Conservation (phyloP, 2,797 vertebrate genomes). For the Chelonia mydas region DNA sequence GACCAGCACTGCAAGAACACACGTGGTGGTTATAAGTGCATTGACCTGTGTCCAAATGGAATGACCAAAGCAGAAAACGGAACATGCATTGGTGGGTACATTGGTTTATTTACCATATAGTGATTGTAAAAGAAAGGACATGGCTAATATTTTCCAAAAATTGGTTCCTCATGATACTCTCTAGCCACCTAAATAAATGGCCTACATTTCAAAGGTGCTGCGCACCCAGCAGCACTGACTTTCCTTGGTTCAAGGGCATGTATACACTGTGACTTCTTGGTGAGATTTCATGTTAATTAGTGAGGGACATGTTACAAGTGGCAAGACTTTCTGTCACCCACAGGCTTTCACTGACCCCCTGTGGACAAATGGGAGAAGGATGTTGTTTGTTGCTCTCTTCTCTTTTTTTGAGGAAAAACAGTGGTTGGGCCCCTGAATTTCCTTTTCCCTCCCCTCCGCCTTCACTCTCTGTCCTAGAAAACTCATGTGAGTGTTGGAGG, state of each 20-base stretch:
- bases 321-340: neutral
- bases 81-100: conserved; percentile 91
- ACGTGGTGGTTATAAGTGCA: conserved; percentile 94
- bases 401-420: neutral
- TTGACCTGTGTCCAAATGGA: conserved; percentile 93
- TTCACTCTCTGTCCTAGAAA: neutral
- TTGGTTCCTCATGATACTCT: neutral
- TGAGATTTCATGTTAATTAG: neutral
- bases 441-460: neutral
- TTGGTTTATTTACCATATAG: neutral
- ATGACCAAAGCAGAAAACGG: conserved; percentile 93
- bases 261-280: accelerated
- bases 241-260: neutral
- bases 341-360: neutral
- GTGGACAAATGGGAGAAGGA: neutral
- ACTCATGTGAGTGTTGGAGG: neutral
- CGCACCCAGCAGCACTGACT: neutral
- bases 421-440: neutral
- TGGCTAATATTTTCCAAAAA: neutral
- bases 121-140: neutral
- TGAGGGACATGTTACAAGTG: neutral
- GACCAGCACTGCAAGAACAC: conserved; percentile 97
- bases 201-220: neutral
- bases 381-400: neutral
- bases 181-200: neutral